Evolutionary conservation across 2,888 invertebrate species (phyloP), one percentile per base, ranked within the genome.

Genomic region (Eristalis intricaria): DNA sequence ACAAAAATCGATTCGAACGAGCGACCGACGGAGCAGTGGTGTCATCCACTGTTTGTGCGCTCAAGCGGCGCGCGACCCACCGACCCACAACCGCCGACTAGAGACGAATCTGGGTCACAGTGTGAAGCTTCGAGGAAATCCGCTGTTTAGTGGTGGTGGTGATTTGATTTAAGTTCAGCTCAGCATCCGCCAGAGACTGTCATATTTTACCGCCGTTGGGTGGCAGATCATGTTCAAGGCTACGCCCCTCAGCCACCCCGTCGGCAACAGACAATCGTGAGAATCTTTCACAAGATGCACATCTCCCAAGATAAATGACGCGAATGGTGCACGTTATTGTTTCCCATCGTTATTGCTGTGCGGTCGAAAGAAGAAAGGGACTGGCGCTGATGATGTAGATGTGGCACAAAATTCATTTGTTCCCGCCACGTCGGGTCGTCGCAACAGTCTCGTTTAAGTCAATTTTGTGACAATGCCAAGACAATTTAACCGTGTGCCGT

Each of bases 391-490:
- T 38, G 38, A 13, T 32, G 32, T 32, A 32, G 38, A 38, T 38
- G 38, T 38, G 38, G 19, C 43, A 19, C 8, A 50, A 50, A 50
- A 50, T 50, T 19, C 50, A 65, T 78, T 71, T 58, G 70, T 80
- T 56, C 76, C 65, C 64, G 29, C 40, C n/a, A 35, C 32, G 19
- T 56, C 26, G 19, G n/a, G 29, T 15, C 64, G 50, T 32, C n/a
- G 43, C 77, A 74, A 83, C 60, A 74, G 66, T 56, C 10, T 60
- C 58, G 70, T 68, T 56, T 26, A 76, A 81, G 65, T 70, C 66
- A 81, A 85, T 77, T 85, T n/a, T 58, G 61, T 75, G 69, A 83
- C 77, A 86, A 78, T 83, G 83, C 83, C 82, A 82, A 78, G 74
- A 82, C 56, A 74, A 83, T 78, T 82, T 61, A 40, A 7, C 58